These are phyloP conservation scores for Agriopis leucophaearia DNA, from an alignment of 2,888 invertebrate species.

Conservation along the genomic window DNA sequence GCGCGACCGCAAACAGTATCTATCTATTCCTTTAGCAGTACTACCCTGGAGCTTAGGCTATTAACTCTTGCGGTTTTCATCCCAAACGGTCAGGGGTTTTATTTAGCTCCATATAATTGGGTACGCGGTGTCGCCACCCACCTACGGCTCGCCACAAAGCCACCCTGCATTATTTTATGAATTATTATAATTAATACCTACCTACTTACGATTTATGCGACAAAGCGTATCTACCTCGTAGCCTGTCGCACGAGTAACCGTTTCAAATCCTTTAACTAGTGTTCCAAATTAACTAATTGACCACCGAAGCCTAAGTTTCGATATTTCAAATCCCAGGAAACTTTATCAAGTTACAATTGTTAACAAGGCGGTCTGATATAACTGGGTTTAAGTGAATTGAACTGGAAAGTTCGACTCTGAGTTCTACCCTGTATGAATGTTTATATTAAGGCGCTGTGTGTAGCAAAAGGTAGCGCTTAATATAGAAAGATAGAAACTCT, in stretches of 20 bases:
- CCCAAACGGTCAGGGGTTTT: too few relatives aligned
- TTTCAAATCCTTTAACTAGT: conserved; percentile 1
- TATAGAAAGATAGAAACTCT: too few relatives aligned
- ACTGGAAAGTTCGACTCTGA: conserved; percentile 31
- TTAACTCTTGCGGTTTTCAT: too few relatives aligned
- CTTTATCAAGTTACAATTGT: conserved; percentile 40
- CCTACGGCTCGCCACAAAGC: too few relatives aligned
- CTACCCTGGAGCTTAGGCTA: too few relatives aligned
- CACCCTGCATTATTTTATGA: too few relatives aligned
- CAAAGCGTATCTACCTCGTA: not conserved
- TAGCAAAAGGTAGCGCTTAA: too few relatives aligned
- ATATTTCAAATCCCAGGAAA: conserved; percentile 25
- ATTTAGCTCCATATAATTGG: too few relatives aligned
- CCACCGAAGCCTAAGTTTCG: conserved; percentile 16
- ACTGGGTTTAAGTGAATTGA: conserved; percentile 41
- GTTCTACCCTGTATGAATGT: conserved; percentile 12
- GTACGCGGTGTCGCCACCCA: too few relatives aligned
- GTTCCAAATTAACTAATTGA: conserved; percentile 19
- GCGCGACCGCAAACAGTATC: too few relatives aligned
- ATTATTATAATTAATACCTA: not conserved
- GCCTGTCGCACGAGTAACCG: not conserved
- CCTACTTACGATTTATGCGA: not conserved
- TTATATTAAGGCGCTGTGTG: conserved; percentile 2
- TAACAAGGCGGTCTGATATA: conserved; percentile 34
- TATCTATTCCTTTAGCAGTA: too few relatives aligned